Evolutionary conservation across 35 echinoderm and acorn worm genomes (phyloP).

Genomic region (Amphiura filiformis): DNA sequence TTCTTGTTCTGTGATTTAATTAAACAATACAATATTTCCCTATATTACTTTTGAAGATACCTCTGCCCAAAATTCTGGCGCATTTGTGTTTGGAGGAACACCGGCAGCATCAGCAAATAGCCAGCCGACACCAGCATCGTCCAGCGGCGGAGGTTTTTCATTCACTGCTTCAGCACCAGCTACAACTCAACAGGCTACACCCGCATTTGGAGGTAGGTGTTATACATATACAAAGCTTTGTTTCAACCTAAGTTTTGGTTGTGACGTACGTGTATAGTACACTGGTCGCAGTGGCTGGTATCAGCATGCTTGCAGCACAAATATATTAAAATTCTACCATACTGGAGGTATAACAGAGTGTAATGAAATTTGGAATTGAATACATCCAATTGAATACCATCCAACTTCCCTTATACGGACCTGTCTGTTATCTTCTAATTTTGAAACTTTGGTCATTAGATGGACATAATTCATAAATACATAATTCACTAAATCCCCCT

Average conservation of each 20-base stretch:
- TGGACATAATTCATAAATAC: too few relatives aligned
- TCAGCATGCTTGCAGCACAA: too few relatives aligned
- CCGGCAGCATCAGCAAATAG: neutral
- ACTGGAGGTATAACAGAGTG: neutral
- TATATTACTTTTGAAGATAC: too few relatives aligned
- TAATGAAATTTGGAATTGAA: neutral
- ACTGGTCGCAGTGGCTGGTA: too few relatives aligned
- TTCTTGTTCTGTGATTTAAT: too few relatives aligned
- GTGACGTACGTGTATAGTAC: too few relatives aligned
- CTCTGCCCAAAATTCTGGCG: neutral
- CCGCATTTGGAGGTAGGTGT: constrained; percentile 35
- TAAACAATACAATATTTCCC: too few relatives aligned
- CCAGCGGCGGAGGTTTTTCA: neutral
- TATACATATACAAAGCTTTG: neutral
- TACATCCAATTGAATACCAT: neutral
- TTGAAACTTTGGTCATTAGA: too few relatives aligned
- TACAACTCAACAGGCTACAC: constrained; percentile 9
- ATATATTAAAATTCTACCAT: too few relatives aligned
- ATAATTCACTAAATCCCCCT: too few relatives aligned
- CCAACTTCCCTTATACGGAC: neutral
- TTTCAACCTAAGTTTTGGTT: neutral
- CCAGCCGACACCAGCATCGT: neutral
- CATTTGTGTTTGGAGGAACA: constrained; percentile 16
- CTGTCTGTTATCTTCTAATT: too few relatives aligned
- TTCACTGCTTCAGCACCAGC: neutral